These are phyloP conservation scores for Simalia tracyae DNA, from an alignment of 2,797 vertebrate genomes.

Conservation along the genomic window DNA sequence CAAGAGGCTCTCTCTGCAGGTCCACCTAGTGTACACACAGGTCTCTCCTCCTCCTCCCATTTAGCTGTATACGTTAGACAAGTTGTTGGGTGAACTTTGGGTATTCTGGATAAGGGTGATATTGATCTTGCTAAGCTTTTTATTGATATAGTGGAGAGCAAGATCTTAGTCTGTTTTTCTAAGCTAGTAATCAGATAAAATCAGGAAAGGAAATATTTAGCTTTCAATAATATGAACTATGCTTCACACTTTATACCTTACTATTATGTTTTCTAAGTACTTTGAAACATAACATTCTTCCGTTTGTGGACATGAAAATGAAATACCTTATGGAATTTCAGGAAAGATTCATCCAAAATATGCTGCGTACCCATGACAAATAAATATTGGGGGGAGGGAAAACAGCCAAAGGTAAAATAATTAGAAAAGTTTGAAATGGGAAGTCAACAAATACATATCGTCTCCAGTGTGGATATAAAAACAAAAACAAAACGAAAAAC, in stretches of 20 bases:
- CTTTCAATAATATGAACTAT: background rate
- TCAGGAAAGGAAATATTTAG: conserved; percentile 26
- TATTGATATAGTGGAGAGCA: background rate
- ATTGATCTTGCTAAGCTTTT: background rate
- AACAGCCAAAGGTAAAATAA: conserved; percentile 41
- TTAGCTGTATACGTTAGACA: background rate
- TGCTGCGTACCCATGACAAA: conserved; percentile 34
- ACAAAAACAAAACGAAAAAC: background rate
- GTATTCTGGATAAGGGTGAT: background rate
- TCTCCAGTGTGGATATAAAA: background rate
- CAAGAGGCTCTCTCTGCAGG: background rate
- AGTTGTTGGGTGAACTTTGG: background rate
- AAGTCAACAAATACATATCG: background rate
- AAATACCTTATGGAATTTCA: conserved; percentile 46
- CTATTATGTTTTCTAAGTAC: conserved; percentile 48
- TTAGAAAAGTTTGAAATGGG: background rate
- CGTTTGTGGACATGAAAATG: conserved; percentile 52
- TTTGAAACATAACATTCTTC: conserved; percentile 38
- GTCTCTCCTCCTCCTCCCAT: background rate
- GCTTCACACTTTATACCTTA: conserved; percentile 36
- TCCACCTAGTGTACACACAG: background rate
- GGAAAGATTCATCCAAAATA: conserved; percentile 37
- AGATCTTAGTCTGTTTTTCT: background rate
- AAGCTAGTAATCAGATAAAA: conserved; percentile 21
- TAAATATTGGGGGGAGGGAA: conserved; percentile 34